Percentiles rank a stretch among this genome's conserved stretches.
phyloP scores from a whole-genome alignment of 2,113 vertebrate genomes.

The Brachyistius frenatus region DNA sequence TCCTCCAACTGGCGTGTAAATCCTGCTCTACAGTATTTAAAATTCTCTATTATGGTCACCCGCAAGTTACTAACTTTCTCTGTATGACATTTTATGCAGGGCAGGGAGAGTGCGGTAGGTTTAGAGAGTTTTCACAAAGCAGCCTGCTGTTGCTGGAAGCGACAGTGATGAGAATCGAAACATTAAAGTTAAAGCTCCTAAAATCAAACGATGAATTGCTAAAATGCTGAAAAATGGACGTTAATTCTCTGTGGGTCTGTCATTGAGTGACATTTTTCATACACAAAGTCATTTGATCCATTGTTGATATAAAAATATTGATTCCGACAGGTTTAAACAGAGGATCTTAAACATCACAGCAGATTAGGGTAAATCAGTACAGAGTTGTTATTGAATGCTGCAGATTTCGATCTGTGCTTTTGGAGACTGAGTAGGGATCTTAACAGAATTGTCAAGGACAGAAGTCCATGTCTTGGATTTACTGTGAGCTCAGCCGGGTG shows the following conservation, averaged over 20 bases:
- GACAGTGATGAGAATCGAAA: background rate
- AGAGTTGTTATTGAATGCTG: background rate
- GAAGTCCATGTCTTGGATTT: constrained; percentile 58
- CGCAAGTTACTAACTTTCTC: background rate
- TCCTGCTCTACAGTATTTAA: background rate
- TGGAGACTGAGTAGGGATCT: constrained; percentile 7
- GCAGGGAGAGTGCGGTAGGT: background rate
- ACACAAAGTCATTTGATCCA: background rate
- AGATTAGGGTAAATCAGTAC: background rate
- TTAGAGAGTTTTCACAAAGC: background rate
- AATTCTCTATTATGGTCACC: background rate
- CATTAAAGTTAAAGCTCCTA: background rate
- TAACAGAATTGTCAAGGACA: constrained; percentile 68
- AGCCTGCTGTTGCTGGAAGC: background rate
- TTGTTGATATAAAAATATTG: background rate
- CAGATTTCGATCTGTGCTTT: constrained; percentile 29
- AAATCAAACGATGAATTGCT: background rate
- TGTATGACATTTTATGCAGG: background rate
- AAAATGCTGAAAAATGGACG: background rate
- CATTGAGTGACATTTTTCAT: background rate
- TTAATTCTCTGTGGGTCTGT: background rate
- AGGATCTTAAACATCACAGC: background rate
- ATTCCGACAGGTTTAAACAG: background rate
- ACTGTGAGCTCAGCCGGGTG: constrained; percentile 46
- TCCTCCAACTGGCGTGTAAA: background rate